Conservation (phyloP, 92 coral and sea anemone genomes). For the Zoanthus sansibaricus region DNA sequence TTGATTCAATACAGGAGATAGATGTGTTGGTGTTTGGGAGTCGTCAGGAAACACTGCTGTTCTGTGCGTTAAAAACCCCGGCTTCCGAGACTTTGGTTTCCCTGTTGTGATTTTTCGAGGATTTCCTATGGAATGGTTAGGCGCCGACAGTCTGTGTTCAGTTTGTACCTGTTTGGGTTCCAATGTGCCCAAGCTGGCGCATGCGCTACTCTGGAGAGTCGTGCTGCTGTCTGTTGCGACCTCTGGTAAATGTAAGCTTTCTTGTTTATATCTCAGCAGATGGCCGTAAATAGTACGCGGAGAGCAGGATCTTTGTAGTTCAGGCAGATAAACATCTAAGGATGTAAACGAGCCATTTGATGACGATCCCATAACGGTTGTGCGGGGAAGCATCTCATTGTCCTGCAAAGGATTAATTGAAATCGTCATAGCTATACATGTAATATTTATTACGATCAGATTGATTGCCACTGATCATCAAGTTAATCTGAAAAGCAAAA, state of each 20-base stretch:
- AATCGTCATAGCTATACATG: neutral
- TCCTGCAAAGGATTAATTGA: neutral
- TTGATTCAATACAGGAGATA: neutral
- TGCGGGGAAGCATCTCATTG: neutral
- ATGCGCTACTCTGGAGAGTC: neutral
- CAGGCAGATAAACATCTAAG: slow-evolving; percentile 9
- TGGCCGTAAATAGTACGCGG: slow-evolving; percentile 37
- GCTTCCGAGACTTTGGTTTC: slow-evolving; percentile 13
- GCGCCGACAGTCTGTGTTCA: neutral
- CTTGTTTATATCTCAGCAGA: slow-evolving; percentile 28
- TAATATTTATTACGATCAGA: neutral
- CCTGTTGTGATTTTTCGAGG: neutral
- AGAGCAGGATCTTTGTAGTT: neutral
- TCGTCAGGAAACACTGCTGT: neutral
- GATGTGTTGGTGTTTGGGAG: neutral
- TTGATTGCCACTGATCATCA: neutral
- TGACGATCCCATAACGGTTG: slow-evolving; percentile 1
- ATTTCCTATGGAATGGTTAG: neutral
- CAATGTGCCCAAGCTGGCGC: neutral
- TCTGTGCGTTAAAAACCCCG: neutral
- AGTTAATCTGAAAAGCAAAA: too few species aligned
- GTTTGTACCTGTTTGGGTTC: slow-evolving; percentile 1
- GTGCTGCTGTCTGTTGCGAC: neutral
- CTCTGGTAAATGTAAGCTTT: slow-evolving; percentile 8
- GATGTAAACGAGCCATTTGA: slow-evolving; percentile 22